Evolutionary conservation across 2,113 vertebrate species (phyloP).

Genomic region (Xenotilapia caudafasciata): DNA sequence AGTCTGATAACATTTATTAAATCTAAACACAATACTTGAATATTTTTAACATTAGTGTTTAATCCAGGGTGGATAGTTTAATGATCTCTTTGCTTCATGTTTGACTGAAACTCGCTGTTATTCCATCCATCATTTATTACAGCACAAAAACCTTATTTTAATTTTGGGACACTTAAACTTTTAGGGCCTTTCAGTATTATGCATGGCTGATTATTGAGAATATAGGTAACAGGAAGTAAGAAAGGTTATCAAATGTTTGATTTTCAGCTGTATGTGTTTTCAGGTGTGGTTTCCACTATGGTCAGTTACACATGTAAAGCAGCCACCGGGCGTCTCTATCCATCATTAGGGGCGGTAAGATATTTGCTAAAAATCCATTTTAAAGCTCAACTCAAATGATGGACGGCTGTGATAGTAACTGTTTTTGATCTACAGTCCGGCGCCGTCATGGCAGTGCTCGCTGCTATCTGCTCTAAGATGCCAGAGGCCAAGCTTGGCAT

Average conservation of each 20-base stretch:
- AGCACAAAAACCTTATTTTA: not conserved
- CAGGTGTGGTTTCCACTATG: slow-evolving; percentile 90
- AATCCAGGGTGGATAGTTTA: not conserved
- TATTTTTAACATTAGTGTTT: not conserved
- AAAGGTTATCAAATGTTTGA: not conserved
- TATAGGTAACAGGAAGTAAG: not conserved
- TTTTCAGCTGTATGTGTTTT: not conserved
- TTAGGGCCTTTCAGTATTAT: not conserved
- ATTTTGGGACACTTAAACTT: not conserved
- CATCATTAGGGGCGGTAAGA: slow-evolving; percentile 92
- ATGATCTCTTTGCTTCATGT: not conserved
- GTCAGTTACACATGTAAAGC: slow-evolving; percentile 87
- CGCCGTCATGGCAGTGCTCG: slow-evolving; percentile 90
- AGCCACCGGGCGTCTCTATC: slow-evolving; percentile 80
- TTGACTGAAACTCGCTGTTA: not conserved
- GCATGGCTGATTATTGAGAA: not conserved
- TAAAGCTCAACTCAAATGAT: not conserved
- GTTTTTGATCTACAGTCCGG: slow-evolving; percentile 79
- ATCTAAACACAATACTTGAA: not conserved
- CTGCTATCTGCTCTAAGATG: slow-evolving; percentile 85
- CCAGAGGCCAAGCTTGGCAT: slow-evolving; percentile 91
- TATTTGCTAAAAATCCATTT: not conserved
- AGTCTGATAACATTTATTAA: not conserved
- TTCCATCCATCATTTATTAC: not conserved
- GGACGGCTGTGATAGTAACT: not conserved